Percentiles rank a stretch among this genome's conserved stretches.
Conservation (phyloP, 1,140 invertebrate genomes). For the Tenebrio molitor region DNA sequence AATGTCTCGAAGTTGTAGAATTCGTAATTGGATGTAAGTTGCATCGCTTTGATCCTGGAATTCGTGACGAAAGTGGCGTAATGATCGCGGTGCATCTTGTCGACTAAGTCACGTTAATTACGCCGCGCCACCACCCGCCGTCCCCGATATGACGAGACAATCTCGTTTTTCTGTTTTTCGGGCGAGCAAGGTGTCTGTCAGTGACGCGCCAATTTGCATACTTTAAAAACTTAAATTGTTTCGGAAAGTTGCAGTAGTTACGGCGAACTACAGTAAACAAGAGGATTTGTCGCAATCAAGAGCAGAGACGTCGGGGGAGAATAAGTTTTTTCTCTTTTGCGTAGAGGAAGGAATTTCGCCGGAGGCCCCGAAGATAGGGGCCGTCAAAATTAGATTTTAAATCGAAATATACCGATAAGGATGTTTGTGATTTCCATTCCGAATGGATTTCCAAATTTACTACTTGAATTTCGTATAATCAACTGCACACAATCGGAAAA, state of each 20-base stretch:
- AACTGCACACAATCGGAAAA: slow-evolving; percentile 32
- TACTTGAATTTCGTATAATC: slow-evolving; percentile 35
- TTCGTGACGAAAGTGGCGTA: not conserved
- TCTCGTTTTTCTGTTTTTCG: slow-evolving; percentile 16
- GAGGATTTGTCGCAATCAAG: slow-evolving; percentile 39
- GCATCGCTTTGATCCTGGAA: slow-evolving; percentile 15
- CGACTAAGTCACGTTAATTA: not conserved
- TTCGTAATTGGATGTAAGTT: slow-evolving; percentile 16
- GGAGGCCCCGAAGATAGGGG: slow-evolving; percentile 43
- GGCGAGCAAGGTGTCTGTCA: slow-evolving; percentile 17
- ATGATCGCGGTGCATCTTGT: slow-evolving; percentile 3
- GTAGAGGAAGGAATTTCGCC: slow-evolving; percentile 43
- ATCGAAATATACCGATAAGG: slow-evolving; percentile 48
- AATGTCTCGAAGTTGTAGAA: no score
- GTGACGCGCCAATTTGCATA: slow-evolving; percentile 35
- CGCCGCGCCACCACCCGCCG: no score
- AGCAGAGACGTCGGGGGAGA: slow-evolving; percentile 22
- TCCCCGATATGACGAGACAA: slow-evolving; percentile 8
- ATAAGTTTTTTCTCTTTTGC: slow-evolving; percentile 34
- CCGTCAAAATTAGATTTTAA: slow-evolving; percentile 48
- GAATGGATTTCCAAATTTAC: slow-evolving; percentile 38
- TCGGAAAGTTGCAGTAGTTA: slow-evolving; percentile 40
- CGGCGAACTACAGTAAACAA: slow-evolving; percentile 36
- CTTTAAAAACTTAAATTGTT: slow-evolving; percentile 41
- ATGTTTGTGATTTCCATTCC: slow-evolving; percentile 50